Base-by-base conservation (phyloP, 2,888 invertebrate genomes). In the Drosophila setosimentum region DNA sequence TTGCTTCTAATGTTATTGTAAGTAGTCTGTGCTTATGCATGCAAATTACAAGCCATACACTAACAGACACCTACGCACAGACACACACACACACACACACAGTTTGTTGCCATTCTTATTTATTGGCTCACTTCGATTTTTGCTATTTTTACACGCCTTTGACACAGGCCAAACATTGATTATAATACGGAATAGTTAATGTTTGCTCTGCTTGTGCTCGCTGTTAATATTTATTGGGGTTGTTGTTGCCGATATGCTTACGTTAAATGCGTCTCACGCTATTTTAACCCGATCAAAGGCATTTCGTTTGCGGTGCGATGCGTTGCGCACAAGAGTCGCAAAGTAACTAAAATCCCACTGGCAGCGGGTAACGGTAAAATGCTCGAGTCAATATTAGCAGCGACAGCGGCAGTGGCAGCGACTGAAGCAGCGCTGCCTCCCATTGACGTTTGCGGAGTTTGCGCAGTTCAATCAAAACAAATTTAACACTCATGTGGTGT, bases 391-490 rank as follows among this genome's bases (percentile, higher is more conserved):
- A 29, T 48, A 57, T 29, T 35, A 27, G 59, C 76, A 49, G 55
- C 1, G 32, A 50, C 61, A 21, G 45, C 1, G 51, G 13, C 58
- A 29, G 50, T 21, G 58, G 13, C 61, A 45, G 62, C 71, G 55
- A 50, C 66, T 13, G 48, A 48, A 29, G 70, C 77, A 58, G 76
- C 65, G 75, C 78, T 60, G 76, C 67, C 37, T 18, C 32, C 29
- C 37, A 21, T 48, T 60, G 76, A 68, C 68, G 77, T 78, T 68
- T 45, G 53, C 45, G 40, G 78, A 67, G 78, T 63, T 50, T 78
- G 78, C 78, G 78, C 78, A 78, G 62, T 76, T 62, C 18, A 57
- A 78, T 76, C 78, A 78, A 78, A 78, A 78, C 78, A 80, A 78
- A 78, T 66, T 78, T 78, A 78, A 78, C 78, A 68, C 78, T 50